These are phyloP conservation scores for Heteromurus nitidus DNA, from an alignment of 2,888 invertebrate species.

Conservation along the genomic window DNA sequence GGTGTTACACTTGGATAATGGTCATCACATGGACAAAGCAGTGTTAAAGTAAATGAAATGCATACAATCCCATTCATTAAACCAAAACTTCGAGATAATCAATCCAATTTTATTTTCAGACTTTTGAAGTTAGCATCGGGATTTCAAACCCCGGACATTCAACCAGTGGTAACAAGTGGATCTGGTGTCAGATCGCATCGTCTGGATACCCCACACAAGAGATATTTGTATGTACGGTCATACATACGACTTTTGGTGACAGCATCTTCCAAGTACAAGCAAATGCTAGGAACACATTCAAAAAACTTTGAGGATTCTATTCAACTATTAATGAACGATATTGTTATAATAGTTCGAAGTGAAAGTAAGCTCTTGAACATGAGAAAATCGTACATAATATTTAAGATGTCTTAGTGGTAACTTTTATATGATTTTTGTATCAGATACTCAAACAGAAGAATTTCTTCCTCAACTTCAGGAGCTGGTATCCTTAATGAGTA, in stretches of 20 bases:
- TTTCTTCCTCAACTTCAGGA: constrained; percentile 78
- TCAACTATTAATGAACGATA: constrained; percentile 77
- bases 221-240: constrained; percentile 80
- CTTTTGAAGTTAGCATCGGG: constrained; percentile 80
- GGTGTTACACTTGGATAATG: constrained; percentile 77
- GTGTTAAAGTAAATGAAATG: constrained; percentile 65
- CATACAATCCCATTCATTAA: no score
- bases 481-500: constrained; percentile 76
- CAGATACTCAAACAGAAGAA: constrained; percentile 77
- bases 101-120: no score
- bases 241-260: constrained; percentile 80
- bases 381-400: not conserved
- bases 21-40: constrained; percentile 71
- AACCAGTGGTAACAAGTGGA: not conserved
- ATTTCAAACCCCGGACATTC: constrained; percentile 76
- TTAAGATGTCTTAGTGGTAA: constrained; percentile 4
- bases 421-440: not conserved
- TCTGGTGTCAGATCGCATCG: constrained; percentile 10
- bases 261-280: constrained; percentile 78
- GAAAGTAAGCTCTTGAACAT: constrained; percentile 60
- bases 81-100: no score
- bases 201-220: constrained; percentile 75
- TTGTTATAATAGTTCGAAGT: constrained; percentile 62
- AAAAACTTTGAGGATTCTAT: constrained; percentile 78
- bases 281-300: constrained; percentile 77